Evolutionary conservation across 2,113 vertebrate species (phyloP), one percentile per base, ranked within the genome.

Genomic region (Marmota monax): DNA sequence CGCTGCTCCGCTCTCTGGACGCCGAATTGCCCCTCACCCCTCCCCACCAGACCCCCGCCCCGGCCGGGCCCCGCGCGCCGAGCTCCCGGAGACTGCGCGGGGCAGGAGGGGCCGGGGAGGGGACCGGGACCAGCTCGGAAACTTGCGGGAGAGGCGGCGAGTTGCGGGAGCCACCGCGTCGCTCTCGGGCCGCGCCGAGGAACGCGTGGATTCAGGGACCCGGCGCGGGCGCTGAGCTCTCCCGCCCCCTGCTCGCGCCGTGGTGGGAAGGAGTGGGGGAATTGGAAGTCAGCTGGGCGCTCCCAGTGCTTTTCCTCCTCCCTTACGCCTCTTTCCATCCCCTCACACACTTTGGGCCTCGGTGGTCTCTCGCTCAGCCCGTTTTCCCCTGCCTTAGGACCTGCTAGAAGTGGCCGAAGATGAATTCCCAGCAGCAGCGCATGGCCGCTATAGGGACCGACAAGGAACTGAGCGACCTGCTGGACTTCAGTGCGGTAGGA

Each of bases 401-500:
- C 98, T 98, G 98, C 97, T 94, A 98, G 98, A 97, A 99, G 99
- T 98, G 98, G 97, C 98, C 94, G 97, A 99, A 98, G 99, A 99
- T 99, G 99, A 99, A 99, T 98, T 99, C 99, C 98, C 99, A 99
- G 99, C 99, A 99, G 99, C 99, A 99, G 99, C 99, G 99, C 99
- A 99, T 99, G 99, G 99, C 99, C 99, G 99, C 99, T 96, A 99
- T 99, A 94, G 99, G 99, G 98, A 99, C 99, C 87, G 99, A 99
- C 99, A 99, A 99, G 99, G 99, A 99, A 97, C 98, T 99, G 98
- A 99, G 99, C 98, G 99, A 99, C 98, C 98, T 99, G 98, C 99
- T 99, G 99, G 99, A 99, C 99, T 99, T 99, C 98, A 99, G 99
- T 90, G 99, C 99, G 99, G 99, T 99, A 99, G 90, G 99, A 97